These are phyloP conservation scores for Parapristionchus giblindavisi DNA, from an alignment of 2,888 invertebrate species.

Conservation along the genomic window DNA sequence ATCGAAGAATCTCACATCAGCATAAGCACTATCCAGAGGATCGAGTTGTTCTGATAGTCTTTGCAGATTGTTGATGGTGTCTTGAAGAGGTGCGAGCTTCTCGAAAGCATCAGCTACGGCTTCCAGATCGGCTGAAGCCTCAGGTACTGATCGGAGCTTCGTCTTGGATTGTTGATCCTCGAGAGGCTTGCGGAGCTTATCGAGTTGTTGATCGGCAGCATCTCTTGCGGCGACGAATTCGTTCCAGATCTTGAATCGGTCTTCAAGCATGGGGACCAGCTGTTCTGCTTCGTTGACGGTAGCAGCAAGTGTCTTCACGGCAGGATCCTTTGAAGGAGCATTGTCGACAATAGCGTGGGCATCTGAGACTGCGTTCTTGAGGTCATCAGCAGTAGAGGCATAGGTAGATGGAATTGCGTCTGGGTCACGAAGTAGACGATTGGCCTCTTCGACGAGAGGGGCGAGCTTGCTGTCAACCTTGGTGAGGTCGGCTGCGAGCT, in stretches of 20 bases:
- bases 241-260: slow-evolving; percentile 48
- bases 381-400: slow-evolving; percentile 44
- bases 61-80: slow-evolving; percentile 49
- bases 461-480: slow-evolving; percentile 44
- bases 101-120: slow-evolving; percentile 41
- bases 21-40: slow-evolving; percentile 54
- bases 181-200: slow-evolving; percentile 45
- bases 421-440: slow-evolving; percentile 44
- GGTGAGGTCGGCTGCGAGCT: slow-evolving; percentile 43
- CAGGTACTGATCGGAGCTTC: slow-evolving; percentile 38
- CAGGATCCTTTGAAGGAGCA: slow-evolving; percentile 1
- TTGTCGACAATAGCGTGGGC: slow-evolving; percentile 1
- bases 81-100: slow-evolving; percentile 43
- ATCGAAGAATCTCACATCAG: slow-evolving; percentile 60
- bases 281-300: slow-evolving; percentile 30
- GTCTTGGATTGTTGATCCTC: slow-evolving; percentile 43
- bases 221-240: slow-evolving; percentile 55
- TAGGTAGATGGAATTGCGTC: slow-evolving; percentile 44
- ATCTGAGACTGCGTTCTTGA: slow-evolving; percentile 25
- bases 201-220: slow-evolving; percentile 50
- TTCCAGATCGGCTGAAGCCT: slow-evolving; percentile 43
- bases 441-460: slow-evolving; percentile 47
- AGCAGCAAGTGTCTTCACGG: slow-evolving; percentile 19
- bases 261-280: slow-evolving; percentile 46
- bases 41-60: slow-evolving; percentile 37